Evolutionary conservation across 2,113 vertebrate species (phyloP).

Genomic region (Pandion haliaetus): DNA sequence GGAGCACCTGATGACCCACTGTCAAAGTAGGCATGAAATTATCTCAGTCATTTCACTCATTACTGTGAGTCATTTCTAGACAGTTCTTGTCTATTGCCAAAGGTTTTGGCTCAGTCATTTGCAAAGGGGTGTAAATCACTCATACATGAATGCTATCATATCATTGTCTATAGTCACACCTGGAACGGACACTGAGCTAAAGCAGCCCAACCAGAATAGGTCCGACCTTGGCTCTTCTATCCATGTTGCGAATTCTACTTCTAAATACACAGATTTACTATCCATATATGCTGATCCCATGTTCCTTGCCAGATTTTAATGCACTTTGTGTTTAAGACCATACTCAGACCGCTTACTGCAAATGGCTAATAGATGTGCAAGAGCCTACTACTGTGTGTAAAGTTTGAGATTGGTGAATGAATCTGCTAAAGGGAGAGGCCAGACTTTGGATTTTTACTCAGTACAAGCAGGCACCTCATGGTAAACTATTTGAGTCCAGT

Average conservation of each 20-base stretch:
- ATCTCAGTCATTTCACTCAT: not conserved
- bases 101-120: not conserved
- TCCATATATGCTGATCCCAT: not conserved
- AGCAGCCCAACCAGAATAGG: not conserved
- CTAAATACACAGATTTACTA: not conserved
- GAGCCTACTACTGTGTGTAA: not conserved
- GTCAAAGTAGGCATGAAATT: not conserved
- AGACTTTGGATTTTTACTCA: not conserved
- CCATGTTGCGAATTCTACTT: not conserved
- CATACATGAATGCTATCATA: not conserved
- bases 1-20: not conserved
- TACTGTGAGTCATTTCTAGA: not conserved
- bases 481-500: not conserved
- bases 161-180: not conserved
- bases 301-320: not conserved
- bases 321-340: not conserved
- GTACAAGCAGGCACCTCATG: not conserved
- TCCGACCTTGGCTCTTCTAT: not conserved
- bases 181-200: not conserved
- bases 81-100: not conserved
- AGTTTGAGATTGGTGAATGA: not conserved
- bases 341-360: not conserved
- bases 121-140: not conserved
- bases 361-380: not conserved
- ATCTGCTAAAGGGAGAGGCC: not conserved